phyloP scores from a whole-genome alignment of 2,113 vertebrate species.

The Cyprinodon brontotheroides region DNA sequence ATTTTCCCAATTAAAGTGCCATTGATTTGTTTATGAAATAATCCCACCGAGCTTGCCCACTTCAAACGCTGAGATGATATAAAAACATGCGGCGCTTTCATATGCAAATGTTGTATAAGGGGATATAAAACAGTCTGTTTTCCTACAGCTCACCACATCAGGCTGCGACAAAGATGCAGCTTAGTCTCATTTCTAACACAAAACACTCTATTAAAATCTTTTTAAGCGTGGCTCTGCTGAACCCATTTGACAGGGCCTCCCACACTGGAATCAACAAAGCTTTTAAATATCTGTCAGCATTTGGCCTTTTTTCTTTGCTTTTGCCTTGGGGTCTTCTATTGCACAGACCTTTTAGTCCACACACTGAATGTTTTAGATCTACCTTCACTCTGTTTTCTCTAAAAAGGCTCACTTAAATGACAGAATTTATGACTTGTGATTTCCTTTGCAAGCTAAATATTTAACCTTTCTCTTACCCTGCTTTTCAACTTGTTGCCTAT shows the following conservation, averaged over 20 bases:
- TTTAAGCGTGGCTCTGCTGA: conserved; percentile 59
- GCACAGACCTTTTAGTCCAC: not conserved
- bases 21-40: conserved; percentile 72
- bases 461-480: not conserved
- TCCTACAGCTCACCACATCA: conserved; percentile 41
- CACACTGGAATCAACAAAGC: conserved; percentile 37
- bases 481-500: not conserved
- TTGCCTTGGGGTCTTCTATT: conserved; percentile 1
- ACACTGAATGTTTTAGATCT: not conserved
- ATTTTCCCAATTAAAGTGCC: conserved; percentile 60
- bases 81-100: conserved; percentile 67
- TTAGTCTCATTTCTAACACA: conserved; percentile 57
- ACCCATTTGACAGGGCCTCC: conserved; percentile 54
- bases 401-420: not conserved
- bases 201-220: conserved; percentile 62
- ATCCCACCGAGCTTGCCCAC: conserved; percentile 65
- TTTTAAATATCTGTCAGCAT: conserved; percentile 31
- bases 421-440: not conserved
- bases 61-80: conserved; percentile 67
- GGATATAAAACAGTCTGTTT: conserved; percentile 63
- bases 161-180: conserved; percentile 53
- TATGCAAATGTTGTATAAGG: conserved; percentile 63
- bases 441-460: not conserved
- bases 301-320: conserved; percentile 20
- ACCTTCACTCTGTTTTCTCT: conserved; percentile 3